Conservation (phyloP, 2,888 invertebrate species). For the Piscicola geometra region DNA sequence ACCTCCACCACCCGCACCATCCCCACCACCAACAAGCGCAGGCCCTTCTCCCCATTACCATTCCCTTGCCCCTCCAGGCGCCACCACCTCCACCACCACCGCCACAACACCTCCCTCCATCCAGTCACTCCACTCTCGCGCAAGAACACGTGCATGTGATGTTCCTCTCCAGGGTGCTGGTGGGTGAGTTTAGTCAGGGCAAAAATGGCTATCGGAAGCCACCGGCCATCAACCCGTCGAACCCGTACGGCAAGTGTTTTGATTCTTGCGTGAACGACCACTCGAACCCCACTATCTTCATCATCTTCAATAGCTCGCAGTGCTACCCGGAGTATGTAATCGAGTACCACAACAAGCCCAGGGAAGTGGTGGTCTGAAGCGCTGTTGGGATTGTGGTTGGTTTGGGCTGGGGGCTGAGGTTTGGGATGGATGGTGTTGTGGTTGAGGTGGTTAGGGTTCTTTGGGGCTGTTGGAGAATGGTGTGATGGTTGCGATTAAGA, state of each 20-base stretch:
- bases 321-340: slow-evolving; percentile 53
- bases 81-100: background rate
- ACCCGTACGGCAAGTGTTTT: slow-evolving; percentile 50
- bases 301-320: slow-evolving; percentile 53
- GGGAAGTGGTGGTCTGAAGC: slow-evolving; percentile 16
- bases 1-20: slow-evolving; percentile 18
- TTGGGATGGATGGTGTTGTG: background rate
- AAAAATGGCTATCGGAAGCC: slow-evolving; percentile 47
- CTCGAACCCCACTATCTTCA: slow-evolving; percentile 49
- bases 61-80: slow-evolving; percentile 1
- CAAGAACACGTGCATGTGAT: slow-evolving; percentile 41
- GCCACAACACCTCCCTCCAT: slow-evolving; percentile 17
- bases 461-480: background rate
- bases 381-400: background rate
- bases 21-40: slow-evolving; percentile 7
- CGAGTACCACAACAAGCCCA: slow-evolving; percentile 46
- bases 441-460: background rate
- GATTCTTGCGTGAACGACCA: slow-evolving; percentile 53
- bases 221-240: slow-evolving; percentile 46
- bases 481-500: background rate
- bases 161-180: slow-evolving; percentile 51
- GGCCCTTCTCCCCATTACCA: background rate
- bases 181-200: slow-evolving; percentile 50
- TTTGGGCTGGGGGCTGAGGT: background rate
- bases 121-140: too few species aligned